Conservation (phyloP, 2,888 invertebrate species). For the Anaspis maculata region DNA sequence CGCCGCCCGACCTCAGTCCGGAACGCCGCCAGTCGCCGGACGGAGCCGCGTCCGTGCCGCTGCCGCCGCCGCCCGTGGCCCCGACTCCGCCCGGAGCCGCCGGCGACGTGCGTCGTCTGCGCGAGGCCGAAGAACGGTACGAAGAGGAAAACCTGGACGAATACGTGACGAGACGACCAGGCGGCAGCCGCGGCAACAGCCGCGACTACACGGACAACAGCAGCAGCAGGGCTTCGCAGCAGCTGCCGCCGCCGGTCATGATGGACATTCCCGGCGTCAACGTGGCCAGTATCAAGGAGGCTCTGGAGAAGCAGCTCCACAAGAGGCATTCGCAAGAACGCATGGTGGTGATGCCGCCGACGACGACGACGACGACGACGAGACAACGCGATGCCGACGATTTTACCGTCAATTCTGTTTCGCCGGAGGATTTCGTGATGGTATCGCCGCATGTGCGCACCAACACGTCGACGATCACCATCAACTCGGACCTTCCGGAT, state of each 20-base stretch:
- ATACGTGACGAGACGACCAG: no score
- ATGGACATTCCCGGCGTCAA: no score
- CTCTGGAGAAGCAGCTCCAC: slow-evolving; percentile 23
- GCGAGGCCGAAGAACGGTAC: slow-evolving; percentile 1
- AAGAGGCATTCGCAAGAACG: slow-evolving; percentile 20
- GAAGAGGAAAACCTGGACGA: no score
- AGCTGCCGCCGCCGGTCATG: no score
- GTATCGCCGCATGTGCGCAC: slow-evolving; percentile 37
- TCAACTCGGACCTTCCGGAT: slow-evolving; percentile 48
- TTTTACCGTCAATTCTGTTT: slow-evolving; percentile 29
- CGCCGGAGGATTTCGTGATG: slow-evolving; percentile 31
- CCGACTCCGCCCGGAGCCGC: slow-evolving; percentile 8
- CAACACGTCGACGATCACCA: slow-evolving; percentile 47
- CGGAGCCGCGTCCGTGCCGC: no score
- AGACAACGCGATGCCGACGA: slow-evolving; percentile 11
- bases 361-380: no score
- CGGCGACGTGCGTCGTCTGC: background rate
- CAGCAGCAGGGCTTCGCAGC: no score
- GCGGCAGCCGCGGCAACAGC: no score
- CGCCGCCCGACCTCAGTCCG: slow-evolving; percentile 30
- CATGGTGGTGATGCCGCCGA: no score
- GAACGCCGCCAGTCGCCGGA: slow-evolving; percentile 13
- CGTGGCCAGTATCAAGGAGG: slow-evolving; percentile 26
- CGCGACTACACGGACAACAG: no score
- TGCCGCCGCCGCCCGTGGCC: no score